Conservation (phyloP, 35 echinoderm and acorn worm genomes). For the Hemicentrotus pulcherrimus region DNA sequence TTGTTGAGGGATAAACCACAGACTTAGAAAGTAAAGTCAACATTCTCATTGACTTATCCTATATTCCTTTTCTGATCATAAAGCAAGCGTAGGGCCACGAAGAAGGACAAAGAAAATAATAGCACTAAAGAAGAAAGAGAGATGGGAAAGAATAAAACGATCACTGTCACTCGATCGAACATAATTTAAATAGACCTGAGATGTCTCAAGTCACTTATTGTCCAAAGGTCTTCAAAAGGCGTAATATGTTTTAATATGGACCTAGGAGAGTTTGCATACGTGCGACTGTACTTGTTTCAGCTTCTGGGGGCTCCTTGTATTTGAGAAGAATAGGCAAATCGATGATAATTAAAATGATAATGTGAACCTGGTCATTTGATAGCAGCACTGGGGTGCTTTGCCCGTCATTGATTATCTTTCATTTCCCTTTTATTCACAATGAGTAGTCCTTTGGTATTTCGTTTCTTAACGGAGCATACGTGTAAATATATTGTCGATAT, state of each 20-base stretch:
- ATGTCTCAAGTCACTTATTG: background rate
- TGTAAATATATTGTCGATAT: no score
- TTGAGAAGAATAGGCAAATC: background rate
- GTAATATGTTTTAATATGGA: background rate
- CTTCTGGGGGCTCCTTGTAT: background rate
- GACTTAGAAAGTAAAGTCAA: background rate
- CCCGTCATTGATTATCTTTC: background rate
- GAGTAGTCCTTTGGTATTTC: no score
- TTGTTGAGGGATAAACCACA: background rate
- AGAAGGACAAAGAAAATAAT: slow-evolving; percentile 1
- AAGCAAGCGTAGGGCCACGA: background rate
- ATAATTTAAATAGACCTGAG: background rate
- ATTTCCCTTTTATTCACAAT: background rate
- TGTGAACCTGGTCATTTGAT: no score
- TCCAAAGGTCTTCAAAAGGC: background rate
- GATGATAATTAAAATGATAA: background rate
- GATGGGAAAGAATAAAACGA: background rate
- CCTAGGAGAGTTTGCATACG: no score
- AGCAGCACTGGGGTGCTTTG: background rate
- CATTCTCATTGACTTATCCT: background rate
- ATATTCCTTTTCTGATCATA: background rate
- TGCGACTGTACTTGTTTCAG: background rate
- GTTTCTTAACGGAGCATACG: no score
- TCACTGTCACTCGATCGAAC: no score
- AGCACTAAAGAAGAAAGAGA: background rate